phyloP scores from a whole-genome alignment of 2,888 invertebrate genomes.

The Apoda limacodes region DNA sequence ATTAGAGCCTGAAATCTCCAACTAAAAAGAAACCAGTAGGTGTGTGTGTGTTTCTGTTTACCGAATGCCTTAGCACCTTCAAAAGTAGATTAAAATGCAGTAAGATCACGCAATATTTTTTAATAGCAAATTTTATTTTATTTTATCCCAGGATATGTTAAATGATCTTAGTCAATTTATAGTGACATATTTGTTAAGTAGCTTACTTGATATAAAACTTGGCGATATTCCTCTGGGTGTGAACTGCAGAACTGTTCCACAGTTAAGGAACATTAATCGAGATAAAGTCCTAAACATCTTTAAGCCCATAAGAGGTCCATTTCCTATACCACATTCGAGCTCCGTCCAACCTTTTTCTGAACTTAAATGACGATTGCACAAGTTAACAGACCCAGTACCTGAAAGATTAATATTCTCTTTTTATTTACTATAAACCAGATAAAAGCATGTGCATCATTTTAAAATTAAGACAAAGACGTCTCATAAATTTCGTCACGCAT shows the following conservation, averaged over 20 bases:
- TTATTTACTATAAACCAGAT: conserved; percentile 1
- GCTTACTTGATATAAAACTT: conserved; percentile 81
- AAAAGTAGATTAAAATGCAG: too few species aligned
- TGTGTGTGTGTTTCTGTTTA: too few species aligned
- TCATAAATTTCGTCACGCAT: too few species aligned
- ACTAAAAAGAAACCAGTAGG: too few species aligned
- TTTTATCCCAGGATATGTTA: too few species aligned
- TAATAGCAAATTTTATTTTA: too few species aligned
- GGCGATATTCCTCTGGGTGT: conserved; percentile 82
- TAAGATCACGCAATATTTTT: too few species aligned
- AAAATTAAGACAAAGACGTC: too few species aligned
- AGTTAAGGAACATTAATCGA: conserved; percentile 80
- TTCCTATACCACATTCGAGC: conserved; percentile 86
- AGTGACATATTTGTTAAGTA: background rate
- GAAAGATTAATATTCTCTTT: conserved; percentile 22
- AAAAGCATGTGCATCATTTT: too few species aligned
- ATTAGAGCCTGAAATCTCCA: too few species aligned
- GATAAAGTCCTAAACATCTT: conserved; percentile 84
- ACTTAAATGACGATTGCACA: conserved; percentile 81
- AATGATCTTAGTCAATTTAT: background rate
- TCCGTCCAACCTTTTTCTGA: conserved; percentile 91
- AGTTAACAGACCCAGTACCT: conserved; percentile 81
- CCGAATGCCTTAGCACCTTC: too few species aligned
- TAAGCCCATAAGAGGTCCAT: conserved; percentile 81
- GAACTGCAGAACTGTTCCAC: conserved; percentile 81